A percentile compares a stretch with the other conserved stretches of the same genome.
phyloP scores from a whole-genome alignment of 2,888 invertebrate species.

The Choreutis nemorana region DNA sequence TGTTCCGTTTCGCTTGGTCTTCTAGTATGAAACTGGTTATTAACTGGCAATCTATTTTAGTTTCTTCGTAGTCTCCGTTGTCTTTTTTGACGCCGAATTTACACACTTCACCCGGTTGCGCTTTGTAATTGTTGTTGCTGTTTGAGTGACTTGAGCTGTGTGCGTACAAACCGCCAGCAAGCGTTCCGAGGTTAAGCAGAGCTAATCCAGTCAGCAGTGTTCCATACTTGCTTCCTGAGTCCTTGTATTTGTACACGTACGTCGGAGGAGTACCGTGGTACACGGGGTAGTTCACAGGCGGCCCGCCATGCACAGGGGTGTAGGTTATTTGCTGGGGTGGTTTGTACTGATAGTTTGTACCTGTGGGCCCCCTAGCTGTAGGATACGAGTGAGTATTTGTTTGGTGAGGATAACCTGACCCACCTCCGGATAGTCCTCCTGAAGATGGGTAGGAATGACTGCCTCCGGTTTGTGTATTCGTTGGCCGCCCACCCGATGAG shows the following conservation, averaged over 20 bases:
- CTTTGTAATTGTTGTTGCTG: slow-evolving; percentile 7
- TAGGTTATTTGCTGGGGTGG: slow-evolving; percentile 14
- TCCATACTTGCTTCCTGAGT: slow-evolving; percentile 14
- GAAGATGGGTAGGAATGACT: slow-evolving; percentile 15
- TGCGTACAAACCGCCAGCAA: slow-evolving; percentile 9
- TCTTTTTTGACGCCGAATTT: slow-evolving; percentile 13
- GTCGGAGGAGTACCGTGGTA: slow-evolving; percentile 13
- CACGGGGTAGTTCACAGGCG: slow-evolving; percentile 10
- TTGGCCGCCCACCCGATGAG: neutral
- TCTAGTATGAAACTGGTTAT: slow-evolving; percentile 12
- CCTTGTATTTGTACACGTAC: slow-evolving; percentile 13
- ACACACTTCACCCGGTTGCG: slow-evolving; percentile 13
- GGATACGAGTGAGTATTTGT: slow-evolving; percentile 9
- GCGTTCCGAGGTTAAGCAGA: slow-evolving; percentile 12
- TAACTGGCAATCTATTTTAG: slow-evolving; percentile 12
- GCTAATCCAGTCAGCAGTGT: slow-evolving; percentile 13
- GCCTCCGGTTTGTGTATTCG: neutral
- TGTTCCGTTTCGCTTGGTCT: slow-evolving; percentile 9
- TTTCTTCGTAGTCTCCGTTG: slow-evolving; percentile 14
- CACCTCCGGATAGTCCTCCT: slow-evolving; percentile 13
- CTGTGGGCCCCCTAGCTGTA: slow-evolving; percentile 10
- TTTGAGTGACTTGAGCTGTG: slow-evolving; percentile 4
- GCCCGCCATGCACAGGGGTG: slow-evolving; percentile 10
- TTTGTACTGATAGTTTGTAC: slow-evolving; percentile 11
- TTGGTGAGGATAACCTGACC: slow-evolving; percentile 9